Conservation (phyloP, 2,797 vertebrate species). For the Garrulus glandarius region DNA sequence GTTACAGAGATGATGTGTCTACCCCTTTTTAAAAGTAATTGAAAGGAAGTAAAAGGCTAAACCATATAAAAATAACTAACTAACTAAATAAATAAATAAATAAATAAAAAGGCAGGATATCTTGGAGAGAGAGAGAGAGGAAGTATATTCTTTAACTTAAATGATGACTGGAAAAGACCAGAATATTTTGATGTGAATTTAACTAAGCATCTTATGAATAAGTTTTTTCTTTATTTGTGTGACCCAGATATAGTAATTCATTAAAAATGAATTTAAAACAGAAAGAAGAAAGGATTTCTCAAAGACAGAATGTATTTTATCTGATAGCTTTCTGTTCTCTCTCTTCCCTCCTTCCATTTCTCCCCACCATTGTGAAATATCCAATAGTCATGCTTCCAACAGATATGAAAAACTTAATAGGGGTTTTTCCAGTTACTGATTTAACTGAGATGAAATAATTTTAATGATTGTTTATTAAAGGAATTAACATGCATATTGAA, state of each 20-base stretch:
- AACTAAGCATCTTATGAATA: neutral
- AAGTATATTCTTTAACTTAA: neutral
- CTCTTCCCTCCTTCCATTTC: neutral
- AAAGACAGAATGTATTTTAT: neutral
- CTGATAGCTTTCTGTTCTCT: neutral
- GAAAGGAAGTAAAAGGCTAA: neutral
- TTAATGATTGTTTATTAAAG: neutral
- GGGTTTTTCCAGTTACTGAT: neutral
- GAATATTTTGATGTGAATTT: neutral
- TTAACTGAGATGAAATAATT: constrained; percentile 3
- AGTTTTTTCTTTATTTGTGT: neutral
- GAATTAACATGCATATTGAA: neutral
- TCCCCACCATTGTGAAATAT: neutral
- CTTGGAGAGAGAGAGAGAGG: neutral
- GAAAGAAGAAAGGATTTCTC: neutral
- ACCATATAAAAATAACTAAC: neutral
- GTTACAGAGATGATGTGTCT: neutral
- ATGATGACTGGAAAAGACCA: neutral
- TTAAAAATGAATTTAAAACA: neutral
- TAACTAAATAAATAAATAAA: neutral
- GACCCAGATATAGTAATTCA: neutral
- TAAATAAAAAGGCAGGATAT: neutral
- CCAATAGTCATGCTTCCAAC: neutral
- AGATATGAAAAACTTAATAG: neutral
- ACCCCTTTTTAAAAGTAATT: neutral